phyloP scores from a whole-genome alignment of 2,888 invertebrate species.

The Eurytoma californica region DNA sequence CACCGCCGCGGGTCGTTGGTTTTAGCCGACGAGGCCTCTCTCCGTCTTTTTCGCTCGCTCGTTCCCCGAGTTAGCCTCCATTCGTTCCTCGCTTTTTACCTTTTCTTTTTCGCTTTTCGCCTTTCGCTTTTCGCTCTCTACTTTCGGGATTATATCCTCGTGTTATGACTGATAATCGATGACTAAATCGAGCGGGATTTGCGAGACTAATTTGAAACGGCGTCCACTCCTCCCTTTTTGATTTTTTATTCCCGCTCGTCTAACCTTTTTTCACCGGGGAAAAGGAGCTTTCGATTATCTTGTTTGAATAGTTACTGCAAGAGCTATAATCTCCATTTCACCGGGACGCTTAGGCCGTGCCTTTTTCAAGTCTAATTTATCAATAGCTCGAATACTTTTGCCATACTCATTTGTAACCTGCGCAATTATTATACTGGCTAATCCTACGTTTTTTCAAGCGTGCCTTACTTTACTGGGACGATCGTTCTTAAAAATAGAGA shows the following conservation, averaged over 20 bases:
- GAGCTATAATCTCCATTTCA: conserved; percentile 17
- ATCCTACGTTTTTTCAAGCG: too few relatives aligned
- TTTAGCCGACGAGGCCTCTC: conserved; percentile 25
- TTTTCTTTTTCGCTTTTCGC: not conserved
- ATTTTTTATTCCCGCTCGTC: not conserved
- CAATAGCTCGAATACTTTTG: not conserved
- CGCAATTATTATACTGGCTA: not conserved
- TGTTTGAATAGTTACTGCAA: not conserved
- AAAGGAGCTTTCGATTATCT: not conserved
- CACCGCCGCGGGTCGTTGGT: conserved; percentile 55
- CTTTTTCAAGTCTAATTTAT: not conserved
- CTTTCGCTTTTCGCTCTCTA: conserved; percentile 6
- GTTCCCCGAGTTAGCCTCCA: not conserved
- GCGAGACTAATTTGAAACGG: conserved; percentile 52
- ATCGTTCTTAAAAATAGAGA: too few relatives aligned
- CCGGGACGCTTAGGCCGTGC: not conserved
- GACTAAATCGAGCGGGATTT: conserved; percentile 55
- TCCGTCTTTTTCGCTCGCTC: conserved; percentile 1
- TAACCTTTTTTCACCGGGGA: not conserved
- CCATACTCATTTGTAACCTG: too few relatives aligned
- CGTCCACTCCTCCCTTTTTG: not conserved
- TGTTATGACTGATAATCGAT: conserved; percentile 58
- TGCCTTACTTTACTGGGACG: too few relatives aligned
- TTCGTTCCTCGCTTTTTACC: not conserved
- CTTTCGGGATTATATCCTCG: conserved; percentile 38